Percentiles rank a stretch among this genome's conserved stretches.
phyloP scores from a whole-genome alignment of 2,888 invertebrate genomes.

The Lydus trimaculatus region DNA sequence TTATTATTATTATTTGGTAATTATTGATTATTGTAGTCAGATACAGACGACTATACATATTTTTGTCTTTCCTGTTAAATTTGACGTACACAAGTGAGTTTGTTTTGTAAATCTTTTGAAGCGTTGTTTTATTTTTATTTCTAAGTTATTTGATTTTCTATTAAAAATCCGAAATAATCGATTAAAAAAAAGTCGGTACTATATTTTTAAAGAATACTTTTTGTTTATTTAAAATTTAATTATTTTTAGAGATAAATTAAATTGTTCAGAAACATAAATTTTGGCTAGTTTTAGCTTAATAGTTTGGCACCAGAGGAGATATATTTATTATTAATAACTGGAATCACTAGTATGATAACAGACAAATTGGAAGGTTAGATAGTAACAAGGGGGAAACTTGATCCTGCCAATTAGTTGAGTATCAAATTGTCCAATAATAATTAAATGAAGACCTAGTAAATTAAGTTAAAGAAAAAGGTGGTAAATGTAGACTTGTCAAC shows the following conservation, averaged over 20 bases:
- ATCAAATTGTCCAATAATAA: conserved; percentile 29
- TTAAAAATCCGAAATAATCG: too few species aligned
- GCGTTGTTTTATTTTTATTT: not conserved
- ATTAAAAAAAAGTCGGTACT: too few species aligned
- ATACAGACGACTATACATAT: not conserved
- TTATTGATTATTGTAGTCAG: not conserved
- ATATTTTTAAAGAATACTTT: not conserved
- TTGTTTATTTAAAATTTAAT: not conserved
- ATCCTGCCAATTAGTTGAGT: conserved; percentile 18
- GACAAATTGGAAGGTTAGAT: conserved; percentile 10
- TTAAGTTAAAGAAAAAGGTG: conserved; percentile 11
- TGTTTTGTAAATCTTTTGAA: not conserved
- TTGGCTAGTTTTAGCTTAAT: not conserved
- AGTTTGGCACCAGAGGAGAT: not conserved
- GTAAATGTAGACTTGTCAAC: conserved; percentile 31
- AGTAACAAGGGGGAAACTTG: conserved; percentile 12
- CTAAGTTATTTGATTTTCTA: not conserved
- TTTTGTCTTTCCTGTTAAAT: not conserved
- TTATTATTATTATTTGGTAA: not conserved
- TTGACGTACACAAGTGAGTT: conserved; percentile 4
- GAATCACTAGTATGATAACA: conserved; percentile 9
- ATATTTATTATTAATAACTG: conserved; percentile 13
- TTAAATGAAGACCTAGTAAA: conserved; percentile 30
- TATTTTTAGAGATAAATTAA: not conserved
- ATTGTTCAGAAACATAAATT: not conserved